Percentiles rank a stretch among this genome's conserved stretches.
phyloP scores from a whole-genome alignment of 2,113 vertebrate species.

The Indri indri region DNA sequence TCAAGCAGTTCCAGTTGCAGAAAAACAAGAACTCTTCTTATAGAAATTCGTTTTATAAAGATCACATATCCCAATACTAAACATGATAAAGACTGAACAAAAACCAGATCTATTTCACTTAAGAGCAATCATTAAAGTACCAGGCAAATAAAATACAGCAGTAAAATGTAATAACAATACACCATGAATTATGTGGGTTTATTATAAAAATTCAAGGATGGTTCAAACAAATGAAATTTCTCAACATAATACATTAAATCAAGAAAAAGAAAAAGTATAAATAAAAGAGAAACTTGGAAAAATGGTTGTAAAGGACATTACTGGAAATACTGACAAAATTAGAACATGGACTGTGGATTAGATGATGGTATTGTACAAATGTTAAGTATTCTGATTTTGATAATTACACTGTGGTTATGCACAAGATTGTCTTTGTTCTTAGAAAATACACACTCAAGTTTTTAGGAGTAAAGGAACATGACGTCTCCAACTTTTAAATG shows the following conservation, averaged over 20 bases:
- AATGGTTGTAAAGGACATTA: not conserved
- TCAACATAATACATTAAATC: not conserved
- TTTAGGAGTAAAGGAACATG: not conserved
- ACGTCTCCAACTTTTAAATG: not conserved
- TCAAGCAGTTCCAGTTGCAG: not conserved
- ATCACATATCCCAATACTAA: not conserved
- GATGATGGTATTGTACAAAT: not conserved
- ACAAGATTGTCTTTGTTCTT: not conserved
- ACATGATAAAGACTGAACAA: slow-evolving; percentile 14
- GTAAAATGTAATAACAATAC: not conserved
- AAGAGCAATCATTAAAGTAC: not conserved
- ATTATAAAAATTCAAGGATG: not conserved
- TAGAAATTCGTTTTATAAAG: not conserved
- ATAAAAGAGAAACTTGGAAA: not conserved
- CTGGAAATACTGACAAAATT: not conserved
- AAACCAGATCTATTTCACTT: not conserved
- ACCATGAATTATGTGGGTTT: not conserved
- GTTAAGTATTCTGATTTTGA: not conserved
- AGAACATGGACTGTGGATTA: not conserved
- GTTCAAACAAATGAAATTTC: not conserved
- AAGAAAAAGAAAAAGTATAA: not conserved
- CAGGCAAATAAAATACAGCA: slow-evolving; percentile 8
- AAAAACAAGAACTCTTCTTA: not conserved
- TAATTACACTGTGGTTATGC: not conserved
- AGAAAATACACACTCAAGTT: not conserved